Conservation (phyloP, 1,140 invertebrate species). For the Phymorhynchus buccinoides region DNA sequence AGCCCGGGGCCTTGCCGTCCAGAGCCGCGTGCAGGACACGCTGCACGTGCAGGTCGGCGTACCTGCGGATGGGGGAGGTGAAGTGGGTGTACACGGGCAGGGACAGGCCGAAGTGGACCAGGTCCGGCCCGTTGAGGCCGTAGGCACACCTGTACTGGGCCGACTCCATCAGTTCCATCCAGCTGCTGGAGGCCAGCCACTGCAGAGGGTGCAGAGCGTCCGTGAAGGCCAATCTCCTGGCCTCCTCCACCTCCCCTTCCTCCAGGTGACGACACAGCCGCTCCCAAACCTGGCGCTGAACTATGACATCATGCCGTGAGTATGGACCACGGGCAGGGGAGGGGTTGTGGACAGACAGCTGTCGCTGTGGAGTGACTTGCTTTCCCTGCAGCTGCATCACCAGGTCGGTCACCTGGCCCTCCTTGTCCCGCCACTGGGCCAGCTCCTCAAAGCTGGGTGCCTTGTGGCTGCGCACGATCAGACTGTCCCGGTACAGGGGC, state of each 20-base stretch:
- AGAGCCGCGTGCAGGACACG: constrained; percentile 81
- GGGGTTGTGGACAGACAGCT: background rate
- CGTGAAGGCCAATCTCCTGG: constrained; percentile 91
- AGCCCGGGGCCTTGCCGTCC: constrained; percentile 58
- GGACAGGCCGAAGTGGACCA: constrained; percentile 86
- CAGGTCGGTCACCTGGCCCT: constrained; percentile 36
- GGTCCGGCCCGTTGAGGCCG: constrained; percentile 76
- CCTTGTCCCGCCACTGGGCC: constrained; percentile 39
- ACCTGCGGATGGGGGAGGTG: constrained; percentile 92
- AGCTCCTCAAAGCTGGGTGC: constrained; percentile 42
- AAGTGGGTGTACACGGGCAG: constrained; percentile 92
- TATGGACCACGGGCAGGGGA: background rate
- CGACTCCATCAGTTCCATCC: constrained; percentile 47
- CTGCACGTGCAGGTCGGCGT: constrained; percentile 92
- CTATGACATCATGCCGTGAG: constrained; percentile 21
- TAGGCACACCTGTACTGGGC: constrained; percentile 80
- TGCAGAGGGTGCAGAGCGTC: constrained; percentile 91
- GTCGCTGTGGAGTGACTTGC: constrained; percentile 29
- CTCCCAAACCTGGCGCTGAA: constrained; percentile 45
- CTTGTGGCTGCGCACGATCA: constrained; percentile 53
- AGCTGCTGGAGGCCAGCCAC: constrained; percentile 83
- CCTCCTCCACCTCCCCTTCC: constrained; percentile 85
- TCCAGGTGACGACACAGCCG: constrained; percentile 22
- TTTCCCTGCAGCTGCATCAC: constrained; percentile 38
- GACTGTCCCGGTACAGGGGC: constrained; percentile 37